Percentiles rank a stretch among this genome's conserved stretches.
Evolutionary conservation across 2,113 vertebrate genomes (phyloP).

Genomic region (Donacobius atricapilla): DNA sequence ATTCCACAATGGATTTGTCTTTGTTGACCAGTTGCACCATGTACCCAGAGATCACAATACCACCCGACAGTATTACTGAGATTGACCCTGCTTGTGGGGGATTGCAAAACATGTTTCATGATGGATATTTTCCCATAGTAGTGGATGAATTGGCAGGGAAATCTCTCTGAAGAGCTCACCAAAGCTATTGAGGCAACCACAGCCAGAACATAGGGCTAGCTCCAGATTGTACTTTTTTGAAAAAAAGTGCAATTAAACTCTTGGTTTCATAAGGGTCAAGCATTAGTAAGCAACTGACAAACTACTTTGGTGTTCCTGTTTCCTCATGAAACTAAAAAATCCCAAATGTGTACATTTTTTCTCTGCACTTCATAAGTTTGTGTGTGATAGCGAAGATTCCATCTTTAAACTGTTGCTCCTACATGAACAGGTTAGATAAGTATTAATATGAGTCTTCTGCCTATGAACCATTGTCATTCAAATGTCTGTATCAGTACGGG

Average conservation of each 20-base stretch:
- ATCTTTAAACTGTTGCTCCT: neutral
- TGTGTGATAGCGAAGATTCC: neutral
- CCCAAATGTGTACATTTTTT: fast-evolving
- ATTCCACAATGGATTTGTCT: neutral
- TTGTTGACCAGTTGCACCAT: neutral
- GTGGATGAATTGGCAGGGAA: neutral
- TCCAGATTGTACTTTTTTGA: neutral
- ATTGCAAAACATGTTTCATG: neutral
- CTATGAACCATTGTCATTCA: neutral
- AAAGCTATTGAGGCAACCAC: neutral
- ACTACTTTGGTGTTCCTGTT: neutral
- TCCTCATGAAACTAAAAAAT: neutral
- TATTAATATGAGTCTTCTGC: neutral
- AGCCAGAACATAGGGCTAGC: neutral
- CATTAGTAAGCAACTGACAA: neutral
- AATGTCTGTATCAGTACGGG: neutral
- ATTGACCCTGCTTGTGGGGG: neutral
- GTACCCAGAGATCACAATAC: neutral
- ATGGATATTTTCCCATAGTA: neutral
- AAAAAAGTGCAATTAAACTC: neutral
- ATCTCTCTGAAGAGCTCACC: neutral
- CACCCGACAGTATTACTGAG: neutral
- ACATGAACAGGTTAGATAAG: fast-evolving
- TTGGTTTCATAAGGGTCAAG: neutral
- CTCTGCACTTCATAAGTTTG: neutral